Conservation (phyloP, 2,113 vertebrate species). For the Azemiops feae region DNA sequence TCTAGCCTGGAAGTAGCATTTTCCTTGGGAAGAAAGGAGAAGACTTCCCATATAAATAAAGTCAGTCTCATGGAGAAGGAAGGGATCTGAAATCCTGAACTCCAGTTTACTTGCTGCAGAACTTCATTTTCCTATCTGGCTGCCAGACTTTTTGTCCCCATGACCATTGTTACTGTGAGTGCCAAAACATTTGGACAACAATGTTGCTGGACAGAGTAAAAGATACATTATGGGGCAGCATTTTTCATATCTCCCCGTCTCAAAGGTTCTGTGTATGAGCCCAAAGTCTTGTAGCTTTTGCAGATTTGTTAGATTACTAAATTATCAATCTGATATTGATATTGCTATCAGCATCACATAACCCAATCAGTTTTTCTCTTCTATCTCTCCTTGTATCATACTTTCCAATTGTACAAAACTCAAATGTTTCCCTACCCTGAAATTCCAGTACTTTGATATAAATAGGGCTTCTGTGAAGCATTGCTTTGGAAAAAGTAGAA, state of each 20-base stretch:
- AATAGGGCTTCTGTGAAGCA: background rate
- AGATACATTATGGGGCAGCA: background rate
- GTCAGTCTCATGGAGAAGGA: background rate
- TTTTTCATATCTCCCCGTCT: background rate
- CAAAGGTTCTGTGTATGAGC: background rate
- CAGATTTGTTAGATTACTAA: background rate
- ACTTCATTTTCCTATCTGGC: background rate
- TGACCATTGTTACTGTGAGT: background rate
- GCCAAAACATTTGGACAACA: background rate
- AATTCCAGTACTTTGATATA: background rate
- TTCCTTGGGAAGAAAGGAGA: background rate
- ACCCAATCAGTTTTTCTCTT: background rate
- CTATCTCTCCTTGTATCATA: background rate
- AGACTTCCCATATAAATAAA: background rate
- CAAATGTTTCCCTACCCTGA: background rate
- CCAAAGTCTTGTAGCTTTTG: background rate
- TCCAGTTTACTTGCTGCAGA: background rate
- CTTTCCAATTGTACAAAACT: background rate
- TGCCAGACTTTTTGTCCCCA: background rate
- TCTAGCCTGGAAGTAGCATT: background rate
- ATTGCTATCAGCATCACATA: background rate
- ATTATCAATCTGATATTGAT: background rate
- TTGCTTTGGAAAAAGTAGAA: background rate
- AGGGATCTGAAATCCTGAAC: background rate
- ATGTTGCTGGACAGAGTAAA: background rate